Percentiles rank a stretch among this genome's conserved stretches.
Conservation (phyloP, 2,113 vertebrate species). For the Sturnira hondurensis region DNA sequence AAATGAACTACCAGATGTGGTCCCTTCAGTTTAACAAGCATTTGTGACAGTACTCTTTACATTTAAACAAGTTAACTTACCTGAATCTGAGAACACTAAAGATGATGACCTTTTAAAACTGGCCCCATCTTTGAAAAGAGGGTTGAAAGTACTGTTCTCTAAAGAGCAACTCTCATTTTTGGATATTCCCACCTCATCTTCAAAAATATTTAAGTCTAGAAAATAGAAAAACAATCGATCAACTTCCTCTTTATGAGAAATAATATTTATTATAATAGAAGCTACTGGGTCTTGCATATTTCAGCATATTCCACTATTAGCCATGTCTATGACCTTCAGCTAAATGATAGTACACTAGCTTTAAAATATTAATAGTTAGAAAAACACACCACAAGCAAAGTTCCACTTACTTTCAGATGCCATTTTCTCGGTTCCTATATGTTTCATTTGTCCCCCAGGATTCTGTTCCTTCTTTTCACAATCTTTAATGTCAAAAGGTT, state of each 20-base stretch:
- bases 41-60: background rate
- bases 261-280: conserved; percentile 6
- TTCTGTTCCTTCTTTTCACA: conserved; percentile 79
- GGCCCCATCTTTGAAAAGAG: conserved; percentile 79
- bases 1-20: background rate
- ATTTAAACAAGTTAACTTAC: conserved; percentile 53
- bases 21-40: background rate
- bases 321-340: background rate
- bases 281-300: background rate
- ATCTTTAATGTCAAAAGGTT: conserved; percentile 70
- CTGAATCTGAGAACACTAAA: conserved; percentile 57
- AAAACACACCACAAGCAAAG: background rate
- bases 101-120: conserved; percentile 81
- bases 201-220: conserved; percentile 78
- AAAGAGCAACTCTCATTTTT: conserved; percentile 58
- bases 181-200: conserved; percentile 59
- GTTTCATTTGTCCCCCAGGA: conserved; percentile 79
- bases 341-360: background rate
- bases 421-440: conserved; percentile 73
- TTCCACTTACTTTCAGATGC: conserved; percentile 76
- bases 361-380: background rate
- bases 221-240: conserved; percentile 3
- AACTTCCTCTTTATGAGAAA: conserved; percentile 5
- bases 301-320: background rate
- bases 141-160: conserved; percentile 75